These are phyloP conservation scores for Perca fluviatilis DNA, from an alignment of 2,113 vertebrate genomes.

Conservation along the genomic window DNA sequence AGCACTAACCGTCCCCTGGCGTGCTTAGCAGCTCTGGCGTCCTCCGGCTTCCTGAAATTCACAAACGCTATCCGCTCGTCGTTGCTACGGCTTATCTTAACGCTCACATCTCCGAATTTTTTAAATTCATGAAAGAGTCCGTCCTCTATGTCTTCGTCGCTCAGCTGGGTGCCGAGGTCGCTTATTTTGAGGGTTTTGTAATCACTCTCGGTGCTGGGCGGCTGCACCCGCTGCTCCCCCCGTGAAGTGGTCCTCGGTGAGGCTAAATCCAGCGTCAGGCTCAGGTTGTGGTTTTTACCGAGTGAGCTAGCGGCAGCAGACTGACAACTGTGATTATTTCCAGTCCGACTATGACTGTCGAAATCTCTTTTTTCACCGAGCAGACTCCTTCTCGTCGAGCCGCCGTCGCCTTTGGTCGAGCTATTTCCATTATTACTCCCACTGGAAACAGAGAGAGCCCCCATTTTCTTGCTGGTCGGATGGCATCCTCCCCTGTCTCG, in stretches of 20 bases:
- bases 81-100: constrained; percentile 93
- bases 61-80: constrained; percentile 96
- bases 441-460: constrained; percentile 82
- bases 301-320: constrained; percentile 82
- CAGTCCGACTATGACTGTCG: constrained; percentile 85
- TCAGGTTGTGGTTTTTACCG: constrained; percentile 85
- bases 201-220: constrained; percentile 85
- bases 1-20: constrained; percentile 93
- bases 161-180: constrained; percentile 94
- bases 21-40: constrained; percentile 94
- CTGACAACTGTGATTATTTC: constrained; percentile 86
- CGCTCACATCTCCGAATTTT: constrained; percentile 96
- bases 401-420: constrained; percentile 86
- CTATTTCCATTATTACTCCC: constrained; percentile 87
- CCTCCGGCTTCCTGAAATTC: constrained; percentile 94
- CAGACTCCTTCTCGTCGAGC: constrained; percentile 87
- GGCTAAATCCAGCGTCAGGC: constrained; percentile 80
- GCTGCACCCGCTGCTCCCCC: constrained; percentile 78
- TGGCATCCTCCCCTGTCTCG: constrained; percentile 90
- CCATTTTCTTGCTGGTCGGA: constrained; percentile 92
- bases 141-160: constrained; percentile 96
- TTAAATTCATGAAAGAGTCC: constrained; percentile 98
- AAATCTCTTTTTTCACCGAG: constrained; percentile 91
- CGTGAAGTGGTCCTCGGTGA: constrained; percentile 79
- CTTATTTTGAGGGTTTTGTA: constrained; percentile 98